Evolutionary conservation across 2,113 vertebrate genomes (phyloP).

Genomic region (Rhinopithecus roxellana): DNA sequence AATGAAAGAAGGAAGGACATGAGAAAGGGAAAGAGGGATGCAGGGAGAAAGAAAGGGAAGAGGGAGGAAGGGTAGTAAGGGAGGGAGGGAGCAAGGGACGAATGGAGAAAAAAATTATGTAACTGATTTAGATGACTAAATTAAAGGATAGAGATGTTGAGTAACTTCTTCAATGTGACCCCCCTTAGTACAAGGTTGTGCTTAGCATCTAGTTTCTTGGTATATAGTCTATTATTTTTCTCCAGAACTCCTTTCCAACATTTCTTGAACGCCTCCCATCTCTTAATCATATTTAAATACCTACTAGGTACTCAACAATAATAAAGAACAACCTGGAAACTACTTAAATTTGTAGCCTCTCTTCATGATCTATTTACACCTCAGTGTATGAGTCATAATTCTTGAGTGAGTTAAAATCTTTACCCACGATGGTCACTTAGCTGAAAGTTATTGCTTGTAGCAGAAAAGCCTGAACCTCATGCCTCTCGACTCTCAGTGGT

Average conservation of each 20-base stretch:
- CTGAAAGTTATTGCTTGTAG: neutral
- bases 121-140: neutral
- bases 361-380: neutral
- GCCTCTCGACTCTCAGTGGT: neutral
- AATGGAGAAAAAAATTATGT: accelerated
- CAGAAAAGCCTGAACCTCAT: neutral
- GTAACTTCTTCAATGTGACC: neutral
- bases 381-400: neutral
- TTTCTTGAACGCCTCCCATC: neutral
- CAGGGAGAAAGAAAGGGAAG: neutral
- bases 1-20: neutral
- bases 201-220: neutral
- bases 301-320: neutral
- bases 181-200: neutral
- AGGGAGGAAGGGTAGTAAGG: neutral
- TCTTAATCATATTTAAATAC: neutral
- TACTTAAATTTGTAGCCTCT: neutral
- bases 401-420: neutral
- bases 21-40: neutral
- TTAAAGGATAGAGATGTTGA: neutral
- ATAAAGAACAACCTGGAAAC: neutral
- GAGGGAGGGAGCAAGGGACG: too few relatives aligned
- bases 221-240: neutral
- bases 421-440: neutral
- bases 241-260: neutral